These are phyloP conservation scores for Hipposideros larvatus DNA, from an alignment of 2,797 vertebrate species.

Conservation along the genomic window DNA sequence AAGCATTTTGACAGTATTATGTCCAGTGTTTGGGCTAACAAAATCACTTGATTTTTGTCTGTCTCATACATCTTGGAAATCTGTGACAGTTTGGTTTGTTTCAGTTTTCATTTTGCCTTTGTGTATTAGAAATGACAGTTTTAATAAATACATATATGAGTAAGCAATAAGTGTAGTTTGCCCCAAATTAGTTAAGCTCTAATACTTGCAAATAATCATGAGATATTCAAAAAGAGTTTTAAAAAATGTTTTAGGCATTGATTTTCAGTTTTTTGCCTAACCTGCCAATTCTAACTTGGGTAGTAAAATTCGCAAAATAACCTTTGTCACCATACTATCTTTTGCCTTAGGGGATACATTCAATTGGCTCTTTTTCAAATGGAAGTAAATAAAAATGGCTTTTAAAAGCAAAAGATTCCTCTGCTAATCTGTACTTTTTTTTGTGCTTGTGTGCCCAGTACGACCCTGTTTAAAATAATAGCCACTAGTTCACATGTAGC, in stretches of 20 bases:
- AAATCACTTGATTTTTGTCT: not conserved
- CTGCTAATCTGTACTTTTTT: too few species aligned
- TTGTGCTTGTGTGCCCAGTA: not conserved
- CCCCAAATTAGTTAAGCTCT: not conserved
- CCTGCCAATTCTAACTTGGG: not conserved
- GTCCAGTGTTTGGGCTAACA: not conserved
- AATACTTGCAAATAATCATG: not conserved
- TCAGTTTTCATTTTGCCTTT: not conserved
- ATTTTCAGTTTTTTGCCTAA: not conserved
- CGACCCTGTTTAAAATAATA: not conserved
- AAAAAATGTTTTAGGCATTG: not conserved
- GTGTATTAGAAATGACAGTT: not conserved
- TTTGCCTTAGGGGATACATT: not conserved
- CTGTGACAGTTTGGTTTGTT: not conserved
- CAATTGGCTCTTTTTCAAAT: not conserved
- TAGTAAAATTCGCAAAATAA: constrained; percentile 9
- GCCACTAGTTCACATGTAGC: not conserved
- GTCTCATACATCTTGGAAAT: not conserved
- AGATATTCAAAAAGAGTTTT: not conserved
- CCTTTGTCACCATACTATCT: not conserved
- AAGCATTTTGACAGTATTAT: not conserved
- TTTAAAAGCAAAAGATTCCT: not conserved
- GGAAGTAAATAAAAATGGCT: not conserved
- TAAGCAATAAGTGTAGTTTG: not conserved
- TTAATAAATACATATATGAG: not conserved